Evolutionary conservation across 2,797 vertebrate species (phyloP), one percentile per base, ranked within the genome.

Genomic region (Emydoidea blandingii): DNA sequence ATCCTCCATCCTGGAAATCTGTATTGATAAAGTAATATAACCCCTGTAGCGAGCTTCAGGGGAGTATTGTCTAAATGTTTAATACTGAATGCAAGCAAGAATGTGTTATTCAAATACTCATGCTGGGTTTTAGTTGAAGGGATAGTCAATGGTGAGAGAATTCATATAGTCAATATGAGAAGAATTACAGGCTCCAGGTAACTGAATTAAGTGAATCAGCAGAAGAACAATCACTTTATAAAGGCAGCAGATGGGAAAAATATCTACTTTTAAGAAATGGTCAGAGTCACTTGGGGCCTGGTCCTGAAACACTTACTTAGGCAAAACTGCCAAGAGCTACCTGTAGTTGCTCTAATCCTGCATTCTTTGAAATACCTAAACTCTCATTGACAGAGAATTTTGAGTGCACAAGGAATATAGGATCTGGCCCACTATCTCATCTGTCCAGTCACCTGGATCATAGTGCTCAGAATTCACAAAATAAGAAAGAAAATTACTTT

Each of bases 331-430:
- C 50, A 29, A 5, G 27, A 68, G 4, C 50, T 85, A 78, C 29
- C 9, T 82, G 15, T 14, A 87, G 2, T 68, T 94, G 83, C 3
- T 34, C 85, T 82, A 27, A 50, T 85, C 10, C 49, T 89, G 1
- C 0, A 1, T 15, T 65, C 34, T 82, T 93, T 53, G 78, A 94
- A 94, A 91, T 4, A 4, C 79, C 37, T 31, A n/a, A 54, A n/a
- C 82, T 54, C 50, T 90, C 93, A 79, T 57, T 50, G 80, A 68
- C 21, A 84, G 74, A 92, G 74, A 78, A 65, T 83, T 83, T 52
- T 83, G 57, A 78, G 50, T 23, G 31, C 54, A 74, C 72, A 87
- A 56, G 65, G 53, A 79, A 54, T 44, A 37, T 11, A 72, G n/a
- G 10, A 23, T 74, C 18, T 49, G 49, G 68, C 23, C 65, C 78